Conservation (phyloP, 2,797 vertebrate genomes). For the Spondyliosoma cantharus region DNA sequence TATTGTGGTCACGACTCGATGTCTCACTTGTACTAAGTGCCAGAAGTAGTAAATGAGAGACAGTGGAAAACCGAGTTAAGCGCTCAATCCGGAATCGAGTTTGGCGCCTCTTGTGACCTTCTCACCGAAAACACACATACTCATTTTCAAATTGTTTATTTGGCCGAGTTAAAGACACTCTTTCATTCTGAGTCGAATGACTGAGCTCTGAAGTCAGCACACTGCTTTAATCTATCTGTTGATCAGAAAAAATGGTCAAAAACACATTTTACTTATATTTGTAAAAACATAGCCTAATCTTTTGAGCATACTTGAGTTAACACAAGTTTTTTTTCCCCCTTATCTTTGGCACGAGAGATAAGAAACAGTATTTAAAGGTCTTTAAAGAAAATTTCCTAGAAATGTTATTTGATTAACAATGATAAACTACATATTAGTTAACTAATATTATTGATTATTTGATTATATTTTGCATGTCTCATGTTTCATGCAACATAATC, state of each 20-base stretch:
- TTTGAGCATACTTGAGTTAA: background rate
- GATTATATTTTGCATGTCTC: background rate
- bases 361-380: background rate
- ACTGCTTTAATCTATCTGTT: too few species aligned
- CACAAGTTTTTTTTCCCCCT: too few species aligned
- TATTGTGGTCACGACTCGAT: slow-evolving; percentile 75
- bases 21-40: slow-evolving; percentile 61
- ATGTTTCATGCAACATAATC: too few species aligned
- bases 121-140: slow-evolving; percentile 55
- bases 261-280: background rate
- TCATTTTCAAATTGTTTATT: slow-evolving; percentile 22
- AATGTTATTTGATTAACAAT: background rate
- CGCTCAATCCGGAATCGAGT: slow-evolving; percentile 41
- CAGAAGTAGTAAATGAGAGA: slow-evolving; percentile 58
- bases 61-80: slow-evolving; percentile 64
- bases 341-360: background rate
- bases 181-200: slow-evolving; percentile 1
- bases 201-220: background rate
- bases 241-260: background rate
- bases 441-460: background rate
- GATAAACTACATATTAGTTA: background rate
- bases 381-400: background rate
- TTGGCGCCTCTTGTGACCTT: slow-evolving; percentile 70
- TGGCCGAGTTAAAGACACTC: slow-evolving; percentile 24
- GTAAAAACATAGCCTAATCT: background rate